Percentiles rank a stretch among this genome's conserved stretches.
Evolutionary conservation across 92 coral and sea anemone genomes (phyloP).

Genomic region (Paragorgia papillata): DNA sequence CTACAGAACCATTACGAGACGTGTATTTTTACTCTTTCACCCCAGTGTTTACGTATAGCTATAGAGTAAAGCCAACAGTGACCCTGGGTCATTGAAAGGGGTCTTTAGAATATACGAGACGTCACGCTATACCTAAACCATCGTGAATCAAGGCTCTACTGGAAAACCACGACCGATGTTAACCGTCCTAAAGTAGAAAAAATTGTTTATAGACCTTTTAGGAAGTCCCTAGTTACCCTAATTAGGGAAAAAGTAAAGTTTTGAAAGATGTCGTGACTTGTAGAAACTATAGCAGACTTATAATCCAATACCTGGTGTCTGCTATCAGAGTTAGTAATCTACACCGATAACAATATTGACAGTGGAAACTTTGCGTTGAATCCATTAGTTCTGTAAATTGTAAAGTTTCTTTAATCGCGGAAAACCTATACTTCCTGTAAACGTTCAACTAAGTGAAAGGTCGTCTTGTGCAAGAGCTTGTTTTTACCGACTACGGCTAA

Average conservation of each 20-base stretch:
- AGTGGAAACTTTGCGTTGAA: background rate
- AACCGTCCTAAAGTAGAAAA: too few relatives aligned
- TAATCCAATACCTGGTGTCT: background rate
- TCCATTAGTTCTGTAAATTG: too few relatives aligned
- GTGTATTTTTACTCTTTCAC: background rate
- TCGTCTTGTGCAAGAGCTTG: too few relatives aligned
- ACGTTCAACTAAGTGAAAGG: too few relatives aligned
- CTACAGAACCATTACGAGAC: background rate
- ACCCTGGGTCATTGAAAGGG: slow-evolving; percentile 22
- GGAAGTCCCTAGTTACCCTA: too few relatives aligned
- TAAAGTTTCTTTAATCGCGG: too few relatives aligned
- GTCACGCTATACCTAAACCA: too few relatives aligned
- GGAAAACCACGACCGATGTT: too few relatives aligned
- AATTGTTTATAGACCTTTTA: too few relatives aligned
- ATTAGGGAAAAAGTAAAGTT: background rate
- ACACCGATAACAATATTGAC: background rate
- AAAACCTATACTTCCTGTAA: too few relatives aligned
- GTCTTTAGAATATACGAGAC: background rate
- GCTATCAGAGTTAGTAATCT: slow-evolving; percentile 10
- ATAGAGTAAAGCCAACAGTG: slow-evolving; percentile 1
- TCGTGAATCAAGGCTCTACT: too few relatives aligned
- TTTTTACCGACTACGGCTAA: too few relatives aligned
- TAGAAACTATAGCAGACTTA: background rate
- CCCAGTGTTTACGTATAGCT: background rate
- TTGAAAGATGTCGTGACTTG: slow-evolving; percentile 32